Percentiles rank a stretch among this genome's conserved stretches.
Evolutionary conservation across 2,113 vertebrate genomes (phyloP).

Genomic region (Bagarius yarrelli): DNA sequence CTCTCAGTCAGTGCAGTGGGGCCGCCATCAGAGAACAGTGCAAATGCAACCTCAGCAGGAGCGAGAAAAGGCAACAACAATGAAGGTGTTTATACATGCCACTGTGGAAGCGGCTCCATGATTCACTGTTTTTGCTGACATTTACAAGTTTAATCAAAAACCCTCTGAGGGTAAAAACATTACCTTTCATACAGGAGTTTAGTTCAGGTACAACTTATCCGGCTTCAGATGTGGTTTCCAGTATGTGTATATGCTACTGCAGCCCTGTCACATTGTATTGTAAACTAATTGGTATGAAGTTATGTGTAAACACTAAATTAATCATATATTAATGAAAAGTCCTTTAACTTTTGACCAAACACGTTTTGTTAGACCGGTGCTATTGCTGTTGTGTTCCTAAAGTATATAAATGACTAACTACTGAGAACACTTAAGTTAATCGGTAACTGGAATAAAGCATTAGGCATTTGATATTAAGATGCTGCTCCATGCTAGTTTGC

Average conservation of each 20-base stretch:
- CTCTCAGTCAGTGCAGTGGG: conserved; percentile 11
- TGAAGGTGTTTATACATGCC: neutral
- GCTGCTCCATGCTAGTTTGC: conserved; percentile 39
- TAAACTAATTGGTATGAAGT: neutral
- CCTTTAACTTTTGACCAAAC: conserved; percentile 14
- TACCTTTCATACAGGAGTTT: conserved; percentile 13
- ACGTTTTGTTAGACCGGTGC: conserved; percentile 11
- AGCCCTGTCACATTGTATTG: neutral
- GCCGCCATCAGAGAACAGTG: conserved; percentile 35
- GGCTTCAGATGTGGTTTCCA: neutral
- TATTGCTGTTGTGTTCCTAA: neutral
- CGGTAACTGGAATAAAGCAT: conserved; percentile 56
- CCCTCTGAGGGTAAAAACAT: conserved; percentile 22
- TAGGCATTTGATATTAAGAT: conserved; percentile 59
- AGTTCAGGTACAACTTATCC: neutral
- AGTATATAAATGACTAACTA: conserved; percentile 51
- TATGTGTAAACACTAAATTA: conserved; percentile 12
- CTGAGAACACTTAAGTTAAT: conserved; percentile 56
- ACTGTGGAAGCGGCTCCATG: conserved; percentile 58
- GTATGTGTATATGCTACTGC: neutral
- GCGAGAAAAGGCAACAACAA: conserved; percentile 51
- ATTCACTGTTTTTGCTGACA: conserved; percentile 57
- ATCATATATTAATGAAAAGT: neutral
- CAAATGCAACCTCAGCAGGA: conserved; percentile 59
- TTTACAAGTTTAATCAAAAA: conserved; percentile 46